Conservation (phyloP, 2,113 vertebrate species). For the Burhinus oedicnemus region DNA sequence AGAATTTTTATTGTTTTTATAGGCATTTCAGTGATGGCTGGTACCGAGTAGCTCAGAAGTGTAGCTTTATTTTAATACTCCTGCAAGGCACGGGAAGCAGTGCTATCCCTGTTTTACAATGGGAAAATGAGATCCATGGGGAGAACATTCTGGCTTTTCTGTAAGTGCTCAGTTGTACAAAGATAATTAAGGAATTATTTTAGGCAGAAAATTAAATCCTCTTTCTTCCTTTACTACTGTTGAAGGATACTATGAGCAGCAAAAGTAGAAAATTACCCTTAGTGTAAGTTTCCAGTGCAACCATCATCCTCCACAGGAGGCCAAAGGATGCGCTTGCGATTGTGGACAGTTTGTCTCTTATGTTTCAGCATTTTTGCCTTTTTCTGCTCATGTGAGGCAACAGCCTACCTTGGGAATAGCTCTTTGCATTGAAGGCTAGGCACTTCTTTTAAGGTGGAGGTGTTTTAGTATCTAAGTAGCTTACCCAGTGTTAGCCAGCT, state of each 20-base stretch:
- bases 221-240: not conserved
- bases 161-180: not conserved
- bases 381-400: not conserved
- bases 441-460: not conserved
- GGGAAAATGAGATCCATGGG: not conserved
- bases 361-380: not conserved
- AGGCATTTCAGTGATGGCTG: not conserved
- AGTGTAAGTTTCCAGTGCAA: not conserved
- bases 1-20: not conserved
- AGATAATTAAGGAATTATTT: constrained; percentile 41
- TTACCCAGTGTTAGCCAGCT: not conserved
- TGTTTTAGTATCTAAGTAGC: not conserved
- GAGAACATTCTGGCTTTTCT: not conserved
- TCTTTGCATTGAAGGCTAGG: not conserved
- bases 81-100: not conserved
- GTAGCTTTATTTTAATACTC: not conserved
- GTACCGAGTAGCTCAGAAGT: not conserved
- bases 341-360: not conserved
- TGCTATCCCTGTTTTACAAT: not conserved
- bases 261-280: not conserved
- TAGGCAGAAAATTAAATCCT: not conserved
- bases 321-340: not conserved
- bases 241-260: not conserved
- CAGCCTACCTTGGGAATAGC: not conserved
- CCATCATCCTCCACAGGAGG: not conserved